Evolutionary conservation across 2,113 vertebrate species (phyloP).

Genomic region (Nothoprocta perdicaria): DNA sequence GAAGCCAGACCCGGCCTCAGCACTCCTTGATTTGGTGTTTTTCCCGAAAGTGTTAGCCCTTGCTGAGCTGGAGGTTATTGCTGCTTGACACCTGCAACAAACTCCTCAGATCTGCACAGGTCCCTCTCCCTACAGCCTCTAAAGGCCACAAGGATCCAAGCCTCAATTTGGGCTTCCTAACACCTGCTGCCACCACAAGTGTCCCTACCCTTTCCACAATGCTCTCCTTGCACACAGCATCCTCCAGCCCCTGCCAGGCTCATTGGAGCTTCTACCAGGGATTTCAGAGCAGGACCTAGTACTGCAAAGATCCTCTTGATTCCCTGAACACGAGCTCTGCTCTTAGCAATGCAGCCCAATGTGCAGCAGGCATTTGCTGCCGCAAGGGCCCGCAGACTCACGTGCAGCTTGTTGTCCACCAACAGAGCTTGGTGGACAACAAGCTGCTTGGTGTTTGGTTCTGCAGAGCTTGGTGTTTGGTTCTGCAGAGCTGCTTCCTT

Average conservation of each 20-base stretch:
- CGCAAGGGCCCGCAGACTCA: background rate
- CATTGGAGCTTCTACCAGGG: background rate
- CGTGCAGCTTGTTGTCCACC: background rate
- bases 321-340: fast-evolving
- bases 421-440: too few relatives aligned
- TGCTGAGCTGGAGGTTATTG: background rate
- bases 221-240: background rate
- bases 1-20: background rate
- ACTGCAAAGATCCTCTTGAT: background rate
- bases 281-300: background rate
- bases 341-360: background rate
- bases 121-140: background rate
- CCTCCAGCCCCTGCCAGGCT: background rate
- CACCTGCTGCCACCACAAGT: background rate
- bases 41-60: background rate
- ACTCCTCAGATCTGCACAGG: background rate
- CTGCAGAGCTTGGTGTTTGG: too few relatives aligned
- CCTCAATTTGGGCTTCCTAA: background rate
- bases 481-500: constrained; percentile 5
- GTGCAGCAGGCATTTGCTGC: background rate
- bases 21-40: fast-evolving
- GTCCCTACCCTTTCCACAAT: background rate
- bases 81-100: background rate
- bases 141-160: background rate
- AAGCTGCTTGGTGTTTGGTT: too few relatives aligned